A percentile compares a stretch with the other conserved stretches of the same genome.
Evolutionary conservation across 1,140 invertebrate species (phyloP).

Genomic region (Cataglyphis hispanica): DNA sequence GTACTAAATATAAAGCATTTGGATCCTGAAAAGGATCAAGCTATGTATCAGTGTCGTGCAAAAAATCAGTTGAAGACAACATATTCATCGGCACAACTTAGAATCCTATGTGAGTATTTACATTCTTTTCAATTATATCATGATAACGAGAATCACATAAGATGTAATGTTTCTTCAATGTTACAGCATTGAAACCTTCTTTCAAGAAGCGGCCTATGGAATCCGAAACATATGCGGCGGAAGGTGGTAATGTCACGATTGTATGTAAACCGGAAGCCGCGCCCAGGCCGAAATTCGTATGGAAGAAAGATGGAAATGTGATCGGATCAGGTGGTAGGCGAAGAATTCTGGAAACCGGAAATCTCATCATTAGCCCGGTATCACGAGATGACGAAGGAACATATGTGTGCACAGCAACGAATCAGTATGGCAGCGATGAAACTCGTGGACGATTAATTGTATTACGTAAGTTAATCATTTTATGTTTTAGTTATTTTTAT

Average conservation of each 20-base stretch:
- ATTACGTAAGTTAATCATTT: constrained; percentile 88
- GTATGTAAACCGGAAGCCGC: constrained; percentile 97
- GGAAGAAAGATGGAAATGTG: constrained; percentile 96
- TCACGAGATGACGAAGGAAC: constrained; percentile 94
- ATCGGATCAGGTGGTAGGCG: constrained; percentile 93
- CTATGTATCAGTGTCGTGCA: constrained; percentile 98
- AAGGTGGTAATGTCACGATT: constrained; percentile 96
- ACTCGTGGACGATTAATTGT: constrained; percentile 94
- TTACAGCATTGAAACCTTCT: constrained; percentile 92
- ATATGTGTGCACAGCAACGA: constrained; percentile 96
- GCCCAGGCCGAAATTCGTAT: constrained; percentile 94
- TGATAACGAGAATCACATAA: neutral
- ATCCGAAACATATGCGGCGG: constrained; percentile 95
- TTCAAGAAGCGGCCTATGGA: constrained; percentile 96
- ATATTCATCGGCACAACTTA: constrained; percentile 95
- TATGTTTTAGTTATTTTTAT: neutral
- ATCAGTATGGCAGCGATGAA: constrained; percentile 93
- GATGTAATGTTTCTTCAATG: constrained; percentile 21
- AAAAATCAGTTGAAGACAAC: constrained; percentile 94
- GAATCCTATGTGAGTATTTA: constrained; percentile 90
- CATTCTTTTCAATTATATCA: neutral
- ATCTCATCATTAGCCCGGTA: constrained; percentile 94
- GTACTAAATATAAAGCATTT: constrained; percentile 93
- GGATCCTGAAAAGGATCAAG: constrained; percentile 93
- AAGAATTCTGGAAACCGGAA: constrained; percentile 93